Evolutionary conservation across 2,888 invertebrate species (phyloP).

Genomic region (Fragum sueziense): DNA sequence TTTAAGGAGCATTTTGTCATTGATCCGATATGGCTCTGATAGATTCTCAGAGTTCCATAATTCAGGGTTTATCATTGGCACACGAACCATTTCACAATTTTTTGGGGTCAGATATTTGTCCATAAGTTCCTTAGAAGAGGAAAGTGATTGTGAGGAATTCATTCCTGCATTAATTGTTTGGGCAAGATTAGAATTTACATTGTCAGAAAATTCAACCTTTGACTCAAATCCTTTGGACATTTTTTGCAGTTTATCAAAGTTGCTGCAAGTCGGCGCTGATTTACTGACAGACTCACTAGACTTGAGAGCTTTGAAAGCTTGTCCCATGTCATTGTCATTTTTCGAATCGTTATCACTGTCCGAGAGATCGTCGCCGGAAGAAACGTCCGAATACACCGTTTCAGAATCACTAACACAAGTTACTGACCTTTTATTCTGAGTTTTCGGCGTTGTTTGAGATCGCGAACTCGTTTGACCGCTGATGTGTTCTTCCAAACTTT

Average conservation of each 20-base stretch:
- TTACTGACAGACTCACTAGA: neutral
- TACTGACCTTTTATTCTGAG: neutral
- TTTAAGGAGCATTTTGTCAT: neutral
- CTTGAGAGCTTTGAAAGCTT: neutral
- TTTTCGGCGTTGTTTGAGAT: neutral
- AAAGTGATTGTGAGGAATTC: neutral
- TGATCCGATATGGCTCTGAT: neutral
- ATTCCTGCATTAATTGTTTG: neutral
- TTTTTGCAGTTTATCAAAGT: neutral
- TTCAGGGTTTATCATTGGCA: neutral
- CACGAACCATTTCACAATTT: neutral
- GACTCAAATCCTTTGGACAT: neutral
- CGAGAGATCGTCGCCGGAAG: neutral
- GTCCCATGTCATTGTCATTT: neutral
- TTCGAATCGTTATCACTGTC: neutral
- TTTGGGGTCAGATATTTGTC: conserved; percentile 1
- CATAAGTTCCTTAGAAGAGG: neutral
- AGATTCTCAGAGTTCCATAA: neutral
- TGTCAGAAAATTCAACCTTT: neutral
- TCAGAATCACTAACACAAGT: neutral
- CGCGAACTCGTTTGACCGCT: neutral
- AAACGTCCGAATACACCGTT: neutral
- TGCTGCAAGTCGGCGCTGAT: neutral
- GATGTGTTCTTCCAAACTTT: neutral
- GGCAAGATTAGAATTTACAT: neutral